These are phyloP conservation scores for Adrianichthys oophorus DNA, from an alignment of 2,797 vertebrate species.

Conservation along the genomic window DNA sequence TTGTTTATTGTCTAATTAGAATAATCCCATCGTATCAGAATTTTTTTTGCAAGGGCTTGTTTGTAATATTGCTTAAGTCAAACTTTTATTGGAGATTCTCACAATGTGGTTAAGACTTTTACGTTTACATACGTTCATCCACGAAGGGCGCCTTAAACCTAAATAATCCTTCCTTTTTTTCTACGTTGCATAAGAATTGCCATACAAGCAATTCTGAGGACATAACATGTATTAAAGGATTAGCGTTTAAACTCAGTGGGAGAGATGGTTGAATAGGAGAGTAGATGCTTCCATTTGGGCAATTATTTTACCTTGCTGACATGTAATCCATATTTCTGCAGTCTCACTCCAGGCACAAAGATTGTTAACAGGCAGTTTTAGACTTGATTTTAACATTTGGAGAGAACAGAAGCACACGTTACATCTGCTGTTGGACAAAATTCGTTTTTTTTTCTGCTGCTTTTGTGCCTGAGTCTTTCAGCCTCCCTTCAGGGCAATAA, in stretches of 20 bases:
- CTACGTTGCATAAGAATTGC: conserved; percentile 65
- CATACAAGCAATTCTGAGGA: conserved; percentile 72
- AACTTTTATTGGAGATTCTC: conserved; percentile 3
- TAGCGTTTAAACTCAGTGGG: conserved; percentile 67
- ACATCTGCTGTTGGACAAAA: background rate
- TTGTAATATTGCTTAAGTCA: background rate
- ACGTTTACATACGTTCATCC: conserved; percentile 7
- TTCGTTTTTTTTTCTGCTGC: conserved; percentile 17
- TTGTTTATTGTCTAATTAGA: conserved; percentile 14
- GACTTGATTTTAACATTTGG: conserved; percentile 19
- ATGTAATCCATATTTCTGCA: conserved; percentile 53
- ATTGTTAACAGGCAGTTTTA: conserved; percentile 47
- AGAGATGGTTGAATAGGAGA: conserved; percentile 58
- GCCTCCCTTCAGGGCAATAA: conserved; percentile 40
- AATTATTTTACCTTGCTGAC: conserved; percentile 56
- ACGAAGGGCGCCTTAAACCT: conserved; percentile 42
- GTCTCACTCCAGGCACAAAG: conserved; percentile 52
- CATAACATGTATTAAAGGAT: conserved; percentile 75
- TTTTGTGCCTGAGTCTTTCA: conserved; percentile 1
- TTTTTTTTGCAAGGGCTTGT: conserved; percentile 1
- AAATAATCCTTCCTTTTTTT: conserved; percentile 65
- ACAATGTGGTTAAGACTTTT: conserved; percentile 32
- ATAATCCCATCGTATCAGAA: background rate
- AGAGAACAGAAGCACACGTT: conserved; percentile 23
- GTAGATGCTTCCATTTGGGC: conserved; percentile 49